Conservation (phyloP, 2,113 vertebrate species). For the Halichoeres trimaculatus region DNA sequence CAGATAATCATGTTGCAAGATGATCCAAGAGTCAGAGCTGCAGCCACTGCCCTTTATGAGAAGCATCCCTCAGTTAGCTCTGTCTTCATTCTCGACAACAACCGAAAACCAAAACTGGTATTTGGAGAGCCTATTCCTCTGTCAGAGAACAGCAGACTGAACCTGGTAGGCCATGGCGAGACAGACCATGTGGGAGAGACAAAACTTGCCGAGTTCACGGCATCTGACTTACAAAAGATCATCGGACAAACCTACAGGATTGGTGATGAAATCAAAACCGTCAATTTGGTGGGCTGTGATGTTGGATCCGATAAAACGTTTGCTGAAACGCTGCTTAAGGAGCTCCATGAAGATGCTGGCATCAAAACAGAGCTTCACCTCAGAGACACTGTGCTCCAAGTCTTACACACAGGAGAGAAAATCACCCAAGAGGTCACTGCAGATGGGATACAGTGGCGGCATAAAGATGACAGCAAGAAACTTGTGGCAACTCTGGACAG, state of each 20-base stretch:
- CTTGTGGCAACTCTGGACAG: slow-evolving; percentile 28
- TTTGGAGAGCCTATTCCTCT: slow-evolving; percentile 27
- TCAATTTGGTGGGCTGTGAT: slow-evolving; percentile 53
- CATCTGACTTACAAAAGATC: slow-evolving; percentile 17
- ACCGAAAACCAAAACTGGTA: slow-evolving; percentile 47
- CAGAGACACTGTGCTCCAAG: slow-evolving; percentile 27
- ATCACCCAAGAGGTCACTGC: slow-evolving; percentile 37
- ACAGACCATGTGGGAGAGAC: slow-evolving; percentile 21
- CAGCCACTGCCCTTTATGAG: slow-evolving; percentile 32
- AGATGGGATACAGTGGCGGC: slow-evolving; percentile 15
- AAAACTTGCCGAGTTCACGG: slow-evolving; percentile 27
- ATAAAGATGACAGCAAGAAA: slow-evolving; percentile 57
- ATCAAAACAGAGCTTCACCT: slow-evolving; percentile 58
- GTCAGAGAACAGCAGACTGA: slow-evolving; percentile 58
- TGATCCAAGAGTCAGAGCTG: slow-evolving; percentile 6
- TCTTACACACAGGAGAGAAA: slow-evolving; percentile 52
- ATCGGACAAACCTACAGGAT: slow-evolving; percentile 5
- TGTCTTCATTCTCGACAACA: slow-evolving; percentile 45
- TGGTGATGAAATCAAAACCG: slow-evolving; percentile 53
- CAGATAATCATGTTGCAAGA: slow-evolving; percentile 56
- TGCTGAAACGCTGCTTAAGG: slow-evolving; percentile 9
- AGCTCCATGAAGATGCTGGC: slow-evolving; percentile 1
- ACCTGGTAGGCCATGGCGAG: slow-evolving; percentile 47
- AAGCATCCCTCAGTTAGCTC: slow-evolving; percentile 45
- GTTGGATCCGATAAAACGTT: slow-evolving; percentile 46